Percentiles rank a stretch among this genome's conserved stretches.
Conservation (phyloP, 2,113 vertebrate species). For the Daubentonia madagascariensis region DNA sequence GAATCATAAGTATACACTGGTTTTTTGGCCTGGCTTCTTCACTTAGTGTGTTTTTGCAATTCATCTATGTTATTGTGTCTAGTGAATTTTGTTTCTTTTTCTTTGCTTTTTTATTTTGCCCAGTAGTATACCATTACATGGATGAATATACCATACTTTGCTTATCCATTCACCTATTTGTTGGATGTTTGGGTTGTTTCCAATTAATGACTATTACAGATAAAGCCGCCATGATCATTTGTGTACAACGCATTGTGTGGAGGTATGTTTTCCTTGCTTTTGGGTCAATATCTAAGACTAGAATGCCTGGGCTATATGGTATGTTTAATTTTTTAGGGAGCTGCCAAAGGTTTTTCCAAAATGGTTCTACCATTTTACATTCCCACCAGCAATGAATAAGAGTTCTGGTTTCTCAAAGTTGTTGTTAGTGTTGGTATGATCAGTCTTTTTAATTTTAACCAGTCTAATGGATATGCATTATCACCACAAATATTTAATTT, state of each 20-base stretch:
- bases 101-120: neutral
- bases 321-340: neutral
- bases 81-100: neutral
- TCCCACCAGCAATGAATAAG: neutral
- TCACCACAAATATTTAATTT: neutral
- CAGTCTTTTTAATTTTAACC: neutral
- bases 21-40: neutral
- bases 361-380: neutral
- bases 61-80: neutral
- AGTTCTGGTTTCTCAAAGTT: neutral
- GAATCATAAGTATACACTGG: neutral
- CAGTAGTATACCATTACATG: neutral
- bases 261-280: neutral
- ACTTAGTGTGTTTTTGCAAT: neutral
- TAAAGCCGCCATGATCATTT: neutral
- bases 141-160: neutral
- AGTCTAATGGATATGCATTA: neutral
- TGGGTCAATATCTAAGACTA: neutral
- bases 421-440: neutral
- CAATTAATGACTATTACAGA: neutral
- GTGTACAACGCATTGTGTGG: neutral
- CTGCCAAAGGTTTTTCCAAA: neutral
- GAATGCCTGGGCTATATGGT: neutral
- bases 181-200: neutral
- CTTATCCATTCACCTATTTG: neutral